Conservation (phyloP, 2,888 invertebrate species). For the Invenusta paracnida region DNA sequence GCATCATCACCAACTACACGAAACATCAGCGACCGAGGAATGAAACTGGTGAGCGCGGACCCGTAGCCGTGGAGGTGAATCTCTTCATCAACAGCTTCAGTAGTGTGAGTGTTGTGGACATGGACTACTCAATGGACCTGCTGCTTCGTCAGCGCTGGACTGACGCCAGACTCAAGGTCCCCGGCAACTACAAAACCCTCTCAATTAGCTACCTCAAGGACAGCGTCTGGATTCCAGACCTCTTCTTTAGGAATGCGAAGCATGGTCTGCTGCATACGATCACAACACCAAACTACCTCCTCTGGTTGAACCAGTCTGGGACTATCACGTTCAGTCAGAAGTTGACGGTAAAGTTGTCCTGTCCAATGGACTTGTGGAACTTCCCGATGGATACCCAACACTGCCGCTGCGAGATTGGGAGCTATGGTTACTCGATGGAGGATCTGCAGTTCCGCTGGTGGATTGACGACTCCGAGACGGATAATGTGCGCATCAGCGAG, state of each 20-base stretch:
- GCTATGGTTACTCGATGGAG: conserved; percentile 42
- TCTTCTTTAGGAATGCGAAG: conserved; percentile 44
- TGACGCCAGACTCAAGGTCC: conserved; percentile 27
- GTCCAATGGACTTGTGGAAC: conserved; percentile 43
- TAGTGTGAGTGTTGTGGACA: conserved; percentile 42
- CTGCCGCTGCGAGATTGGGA: conserved; percentile 42
- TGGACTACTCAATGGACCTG: conserved; percentile 43
- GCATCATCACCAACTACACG: conserved; percentile 14
- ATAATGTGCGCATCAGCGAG: conserved; percentile 38
- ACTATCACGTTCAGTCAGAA: conserved; percentile 42
- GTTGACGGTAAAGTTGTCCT: conserved; percentile 40
- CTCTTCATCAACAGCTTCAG: conserved; percentile 40
- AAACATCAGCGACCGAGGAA: conserved; percentile 18
- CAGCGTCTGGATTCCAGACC: conserved; percentile 44
- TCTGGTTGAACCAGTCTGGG: conserved; percentile 42
- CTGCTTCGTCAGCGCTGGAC: conserved; percentile 43
- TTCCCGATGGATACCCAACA: conserved; percentile 45
- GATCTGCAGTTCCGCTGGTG: conserved; percentile 42
- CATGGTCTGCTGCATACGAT: conserved; percentile 41
- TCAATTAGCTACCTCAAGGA: conserved; percentile 43
- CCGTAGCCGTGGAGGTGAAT: conserved; percentile 41
- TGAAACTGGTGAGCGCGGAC: background rate
- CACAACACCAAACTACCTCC: conserved; percentile 41
- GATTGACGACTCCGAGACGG: background rate
- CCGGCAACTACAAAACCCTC: conserved; percentile 27